Percentiles rank a stretch among this genome's conserved stretches.
Evolutionary conservation across 2,888 invertebrate species (phyloP).

Genomic region (Pyrrhosoma nymphula): DNA sequence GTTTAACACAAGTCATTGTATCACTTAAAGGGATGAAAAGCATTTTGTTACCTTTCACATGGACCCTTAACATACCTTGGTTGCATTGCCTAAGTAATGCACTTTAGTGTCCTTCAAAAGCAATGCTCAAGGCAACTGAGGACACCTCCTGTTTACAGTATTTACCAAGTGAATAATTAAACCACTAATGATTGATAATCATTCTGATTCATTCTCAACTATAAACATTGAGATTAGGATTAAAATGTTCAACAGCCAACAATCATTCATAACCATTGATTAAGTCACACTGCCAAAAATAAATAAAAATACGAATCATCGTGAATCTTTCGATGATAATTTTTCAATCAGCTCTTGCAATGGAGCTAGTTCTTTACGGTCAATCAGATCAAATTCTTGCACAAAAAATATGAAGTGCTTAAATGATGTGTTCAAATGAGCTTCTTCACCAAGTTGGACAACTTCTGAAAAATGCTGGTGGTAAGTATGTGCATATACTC

Average conservation of each 20-base stretch:
- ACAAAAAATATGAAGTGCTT: conserved; percentile 99
- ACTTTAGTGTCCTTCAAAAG: conserved; percentile 15
- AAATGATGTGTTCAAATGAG: conserved; percentile 99
- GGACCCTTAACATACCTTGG: conserved; percentile 3
- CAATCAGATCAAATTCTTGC: conserved; percentile 98
- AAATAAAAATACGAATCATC: conserved; percentile 80
- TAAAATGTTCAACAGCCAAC: conserved; percentile 59
- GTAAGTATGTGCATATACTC: conserved; percentile 99
- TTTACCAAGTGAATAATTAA: conserved; percentile 31
- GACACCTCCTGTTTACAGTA: neutral
- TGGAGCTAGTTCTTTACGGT: conserved; percentile 96
- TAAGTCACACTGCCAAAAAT: conserved; percentile 53
- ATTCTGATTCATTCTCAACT: conserved; percentile 10
- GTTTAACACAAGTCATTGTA: conserved; percentile 6
- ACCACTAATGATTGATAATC: conserved; percentile 8
- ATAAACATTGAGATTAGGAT: conserved; percentile 12
- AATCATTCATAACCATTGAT: conserved; percentile 44
- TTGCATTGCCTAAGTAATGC: conserved; percentile 15
- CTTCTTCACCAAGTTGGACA: conserved; percentile 98
- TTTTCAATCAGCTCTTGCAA: conserved; percentile 98
- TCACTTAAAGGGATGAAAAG: conserved; percentile 54
- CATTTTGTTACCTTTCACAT: neutral
- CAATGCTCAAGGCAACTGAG: conserved; percentile 28
- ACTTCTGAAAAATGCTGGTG: conserved; percentile 99
- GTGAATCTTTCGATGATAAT: conserved; percentile 92